Evolutionary conservation across 1,140 invertebrate species (phyloP), one percentile per base, ranked within the genome.

Genomic region (Drosophila sucinea): DNA sequence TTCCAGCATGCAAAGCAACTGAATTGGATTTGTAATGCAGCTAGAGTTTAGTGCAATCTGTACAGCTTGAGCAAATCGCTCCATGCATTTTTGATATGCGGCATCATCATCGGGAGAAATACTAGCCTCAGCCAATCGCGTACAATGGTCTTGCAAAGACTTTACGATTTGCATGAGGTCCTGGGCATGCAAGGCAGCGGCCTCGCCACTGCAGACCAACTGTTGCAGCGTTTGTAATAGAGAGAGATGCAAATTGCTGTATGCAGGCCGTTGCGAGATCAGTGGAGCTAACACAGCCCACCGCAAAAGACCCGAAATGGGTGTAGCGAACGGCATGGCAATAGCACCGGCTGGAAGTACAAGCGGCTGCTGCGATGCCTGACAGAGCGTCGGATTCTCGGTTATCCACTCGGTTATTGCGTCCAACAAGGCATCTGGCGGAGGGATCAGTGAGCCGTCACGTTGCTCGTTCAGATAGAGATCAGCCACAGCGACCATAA

Each of bases 311-410:
- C 96, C 96, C 11, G 96, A 95, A 51, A 97, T 94, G 0, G 96
- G 96, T n/a, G 96, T 96, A 1, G 96, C 95, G 1, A 96, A 95
- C 11, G 96, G 95, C 96, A 97, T 97, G 0, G 96, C 95, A 67
- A 97, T 97, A 3, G 95, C 95, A 17, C 96, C 96, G 41, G 93
- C 94, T 0, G 96, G 96, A 30, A 97, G 85, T 4, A 95, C 93
- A 17, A 95, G 93, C 73, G 95, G 95, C 62, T 95, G 95, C 70
- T 97, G 93, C 1, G 96, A 95, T 7, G 95, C 95, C 69, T 95
- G 94, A 73, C 96, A 95, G 4, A 97, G 87, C 67, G 93, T 93
- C 1, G 94, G 93, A 92, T 96, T 95, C 41, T 95, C 93, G 29
- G 93, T 94, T 3, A 95, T 94, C 95, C 95, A 96, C 66, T 93